These are phyloP conservation scores for Aspiorhynchus laticeps DNA, from an alignment of 2,113 vertebrate species.

Conservation along the genomic window DNA sequence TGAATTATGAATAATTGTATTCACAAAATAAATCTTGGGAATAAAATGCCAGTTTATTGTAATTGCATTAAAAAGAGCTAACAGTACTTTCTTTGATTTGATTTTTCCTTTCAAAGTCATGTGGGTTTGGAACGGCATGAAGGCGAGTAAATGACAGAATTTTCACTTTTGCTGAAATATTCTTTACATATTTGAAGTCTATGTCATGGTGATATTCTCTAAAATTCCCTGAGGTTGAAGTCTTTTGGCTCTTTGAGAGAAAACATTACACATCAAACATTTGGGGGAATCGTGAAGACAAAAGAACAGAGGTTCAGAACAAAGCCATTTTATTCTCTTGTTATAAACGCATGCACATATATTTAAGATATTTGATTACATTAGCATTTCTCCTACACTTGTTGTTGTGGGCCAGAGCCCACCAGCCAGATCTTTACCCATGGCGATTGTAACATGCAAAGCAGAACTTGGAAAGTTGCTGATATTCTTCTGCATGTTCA, in stretches of 20 bases:
- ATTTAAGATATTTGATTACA: conserved; percentile 41
- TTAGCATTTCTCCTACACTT: conserved; percentile 35
- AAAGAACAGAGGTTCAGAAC: background rate
- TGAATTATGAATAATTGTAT: background rate
- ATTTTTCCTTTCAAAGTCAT: background rate
- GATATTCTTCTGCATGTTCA: background rate
- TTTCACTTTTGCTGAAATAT: background rate
- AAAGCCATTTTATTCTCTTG: conserved; percentile 24
- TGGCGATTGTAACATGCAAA: background rate
- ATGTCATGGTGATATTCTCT: background rate
- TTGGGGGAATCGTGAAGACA: background rate
- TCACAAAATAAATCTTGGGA: background rate
- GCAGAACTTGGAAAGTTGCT: background rate
- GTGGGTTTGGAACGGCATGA: background rate
- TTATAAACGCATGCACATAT: conserved; percentile 33
- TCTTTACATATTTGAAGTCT: background rate
- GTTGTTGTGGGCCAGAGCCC: conserved; percentile 24
- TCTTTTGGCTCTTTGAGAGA: background rate
- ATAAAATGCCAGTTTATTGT: background rate
- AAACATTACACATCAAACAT: background rate
- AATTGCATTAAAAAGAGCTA: background rate
- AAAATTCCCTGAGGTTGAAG: background rate
- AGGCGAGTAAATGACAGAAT: background rate
- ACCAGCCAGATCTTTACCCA: conserved; percentile 2
- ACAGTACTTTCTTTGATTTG: background rate